Conservation (phyloP, 2,113 vertebrate species). For the Galeopterus variegatus region DNA sequence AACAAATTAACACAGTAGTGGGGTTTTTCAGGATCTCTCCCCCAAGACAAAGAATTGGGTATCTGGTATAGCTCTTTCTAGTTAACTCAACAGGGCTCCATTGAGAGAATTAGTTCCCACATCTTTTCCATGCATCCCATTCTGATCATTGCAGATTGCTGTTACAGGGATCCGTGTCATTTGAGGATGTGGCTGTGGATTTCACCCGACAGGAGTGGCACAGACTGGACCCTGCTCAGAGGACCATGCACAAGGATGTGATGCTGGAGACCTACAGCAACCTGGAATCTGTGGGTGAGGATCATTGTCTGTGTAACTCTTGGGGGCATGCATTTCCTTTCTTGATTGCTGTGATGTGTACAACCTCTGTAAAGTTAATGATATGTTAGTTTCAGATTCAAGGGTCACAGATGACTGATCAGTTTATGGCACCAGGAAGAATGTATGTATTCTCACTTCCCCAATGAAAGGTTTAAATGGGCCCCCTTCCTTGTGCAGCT, state of each 20-base stretch:
- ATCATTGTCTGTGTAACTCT: background rate
- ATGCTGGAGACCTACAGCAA: slow-evolving; percentile 82
- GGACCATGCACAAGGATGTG: slow-evolving; percentile 78
- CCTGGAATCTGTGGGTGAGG: slow-evolving; percentile 76
- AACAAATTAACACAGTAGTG: slow-evolving; percentile 30
- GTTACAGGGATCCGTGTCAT: slow-evolving; percentile 74
- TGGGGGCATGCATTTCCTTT: background rate
- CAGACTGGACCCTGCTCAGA: slow-evolving; percentile 69
- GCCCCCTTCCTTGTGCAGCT: slow-evolving; percentile 62
- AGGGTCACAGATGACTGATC: background rate
- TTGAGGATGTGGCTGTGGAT: slow-evolving; percentile 78
- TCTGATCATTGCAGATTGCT: slow-evolving; percentile 68
- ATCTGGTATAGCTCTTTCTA: background rate
- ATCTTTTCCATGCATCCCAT: background rate
- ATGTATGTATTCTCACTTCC: slow-evolving; percentile 14
- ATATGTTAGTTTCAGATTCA: slow-evolving; percentile 47
- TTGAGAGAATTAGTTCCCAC: background rate
- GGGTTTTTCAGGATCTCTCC: background rate
- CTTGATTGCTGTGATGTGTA: background rate
- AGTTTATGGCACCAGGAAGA: slow-evolving; percentile 24
- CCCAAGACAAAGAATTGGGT: background rate
- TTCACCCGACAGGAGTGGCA: slow-evolving; percentile 79
- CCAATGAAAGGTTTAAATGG: slow-evolving; percentile 63
- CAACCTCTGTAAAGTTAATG: background rate
- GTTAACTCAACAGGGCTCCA: background rate